Conservation (phyloP, 2,797 vertebrate species). For the Tachyglossus aculeatus region DNA sequence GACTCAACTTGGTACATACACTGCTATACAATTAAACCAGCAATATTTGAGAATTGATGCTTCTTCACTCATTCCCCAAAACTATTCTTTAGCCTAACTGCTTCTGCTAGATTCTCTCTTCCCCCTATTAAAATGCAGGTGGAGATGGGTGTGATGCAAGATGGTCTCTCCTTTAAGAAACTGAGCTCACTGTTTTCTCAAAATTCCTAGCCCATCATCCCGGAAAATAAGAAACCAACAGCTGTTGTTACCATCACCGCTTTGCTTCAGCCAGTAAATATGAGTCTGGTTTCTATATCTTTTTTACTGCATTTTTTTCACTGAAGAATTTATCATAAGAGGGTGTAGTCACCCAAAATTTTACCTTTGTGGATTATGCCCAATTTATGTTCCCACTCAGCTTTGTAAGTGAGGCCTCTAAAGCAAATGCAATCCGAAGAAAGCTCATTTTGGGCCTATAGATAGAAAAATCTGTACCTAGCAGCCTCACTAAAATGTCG, state of each 20-base stretch:
- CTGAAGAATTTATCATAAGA: constrained; percentile 27
- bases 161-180: neutral
- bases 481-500: constrained; percentile 8
- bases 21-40: too few relatives aligned
- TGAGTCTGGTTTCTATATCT: neutral
- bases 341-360: neutral
- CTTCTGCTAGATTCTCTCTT: too few relatives aligned
- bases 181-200: neutral
- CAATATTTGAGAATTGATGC: too few relatives aligned
- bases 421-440: constrained; percentile 23
- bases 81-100: too few relatives aligned
- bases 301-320: constrained; percentile 13
- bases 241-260: neutral
- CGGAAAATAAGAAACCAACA: neutral
- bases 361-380: neutral
- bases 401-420: neutral
- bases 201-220: neutral
- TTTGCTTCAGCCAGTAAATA: constrained; percentile 8
- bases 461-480: constrained; percentile 11
- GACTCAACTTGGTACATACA: too few relatives aligned
- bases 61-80: too few relatives aligned
- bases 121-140: constrained; percentile 2
- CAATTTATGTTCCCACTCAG: neutral
- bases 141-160: neutral
- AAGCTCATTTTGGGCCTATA: neutral